Percentiles rank a stretch among this genome's conserved stretches.
Conservation (phyloP, 2,797 vertebrate species). For the Perodicticus potto region DNA sequence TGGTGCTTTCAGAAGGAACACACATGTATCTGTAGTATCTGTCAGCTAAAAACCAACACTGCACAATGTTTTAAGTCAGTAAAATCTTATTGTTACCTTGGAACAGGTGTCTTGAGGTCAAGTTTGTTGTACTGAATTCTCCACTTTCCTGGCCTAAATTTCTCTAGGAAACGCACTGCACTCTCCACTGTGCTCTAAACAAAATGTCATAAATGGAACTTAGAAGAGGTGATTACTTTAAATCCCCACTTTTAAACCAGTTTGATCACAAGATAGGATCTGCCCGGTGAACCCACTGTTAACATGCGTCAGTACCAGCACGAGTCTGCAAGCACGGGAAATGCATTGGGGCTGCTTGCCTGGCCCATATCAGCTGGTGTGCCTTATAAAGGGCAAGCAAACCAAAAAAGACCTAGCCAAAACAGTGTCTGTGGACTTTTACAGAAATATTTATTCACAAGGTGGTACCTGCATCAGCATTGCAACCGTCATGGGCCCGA, state of each 20-base stretch:
- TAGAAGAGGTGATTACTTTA: neutral
- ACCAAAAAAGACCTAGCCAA: neutral
- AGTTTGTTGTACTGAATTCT: constrained; percentile 93
- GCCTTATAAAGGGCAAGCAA: neutral
- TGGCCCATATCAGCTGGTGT: neutral
- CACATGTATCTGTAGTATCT: neutral
- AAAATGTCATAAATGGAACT: constrained; percentile 11
- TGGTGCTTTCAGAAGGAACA: neutral
- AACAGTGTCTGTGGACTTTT: neutral
- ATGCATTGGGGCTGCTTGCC: neutral
- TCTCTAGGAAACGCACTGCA: constrained; percentile 93
- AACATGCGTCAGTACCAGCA: neutral
- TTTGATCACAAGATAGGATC: constrained; percentile 1
- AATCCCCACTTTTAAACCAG: neutral
- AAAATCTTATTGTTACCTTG: constrained; percentile 91
- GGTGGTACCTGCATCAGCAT: constrained; percentile 96
- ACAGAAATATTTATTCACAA: neutral
- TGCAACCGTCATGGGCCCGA: constrained; percentile 99
- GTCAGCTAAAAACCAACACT: neutral
- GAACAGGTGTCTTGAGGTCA: constrained; percentile 92
- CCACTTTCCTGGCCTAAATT: constrained; percentile 94
- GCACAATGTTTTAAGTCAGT: neutral
- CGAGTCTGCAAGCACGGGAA: neutral
- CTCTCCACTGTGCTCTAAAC: constrained; percentile 96
- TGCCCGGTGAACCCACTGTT: neutral